Percentiles rank a stretch among this genome's conserved stretches.
These are phyloP conservation scores for Eucera pruinosa DNA, from an alignment of 2,888 invertebrate genomes.

Conservation along the genomic window DNA sequence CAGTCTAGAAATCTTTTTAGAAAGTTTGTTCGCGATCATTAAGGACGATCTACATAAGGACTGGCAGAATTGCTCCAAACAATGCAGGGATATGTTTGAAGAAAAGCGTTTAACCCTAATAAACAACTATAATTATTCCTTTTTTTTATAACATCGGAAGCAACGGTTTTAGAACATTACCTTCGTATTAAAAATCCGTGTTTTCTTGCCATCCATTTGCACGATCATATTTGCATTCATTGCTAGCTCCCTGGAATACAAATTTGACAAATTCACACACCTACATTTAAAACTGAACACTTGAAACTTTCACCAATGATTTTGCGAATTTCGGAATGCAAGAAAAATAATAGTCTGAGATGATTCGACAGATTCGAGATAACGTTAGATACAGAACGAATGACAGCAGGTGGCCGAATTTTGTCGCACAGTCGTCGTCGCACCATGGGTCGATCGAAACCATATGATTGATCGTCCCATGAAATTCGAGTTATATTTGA, in stretches of 20 bases:
- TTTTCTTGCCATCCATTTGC: constrained; percentile 94
- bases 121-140: constrained; percentile 18
- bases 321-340: background rate
- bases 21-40: constrained; percentile 60
- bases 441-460: constrained; percentile 32
- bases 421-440: constrained; percentile 29
- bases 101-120: constrained; percentile 34
- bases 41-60: constrained; percentile 38
- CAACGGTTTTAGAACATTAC: constrained; percentile 80
- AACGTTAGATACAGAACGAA: constrained; percentile 21
- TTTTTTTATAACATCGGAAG: background rate
- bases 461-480: constrained; percentile 47
- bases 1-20: constrained; percentile 63
- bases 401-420: constrained; percentile 61
- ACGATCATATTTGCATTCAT: constrained; percentile 93
- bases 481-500: background rate
- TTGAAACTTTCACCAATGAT: constrained; percentile 3
- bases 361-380: background rate
- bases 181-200: constrained; percentile 91
- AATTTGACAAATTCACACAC: constrained; percentile 54
- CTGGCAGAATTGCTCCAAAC: constrained; percentile 34
- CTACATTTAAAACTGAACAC: background rate
- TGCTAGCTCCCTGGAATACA: constrained; percentile 90
- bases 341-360: background rate
- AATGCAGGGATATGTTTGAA: background rate